Evolutionary conservation across 2,888 invertebrate genomes (phyloP), one percentile per base, ranked within the genome.

Genomic region (Byasa hedistus): DNA sequence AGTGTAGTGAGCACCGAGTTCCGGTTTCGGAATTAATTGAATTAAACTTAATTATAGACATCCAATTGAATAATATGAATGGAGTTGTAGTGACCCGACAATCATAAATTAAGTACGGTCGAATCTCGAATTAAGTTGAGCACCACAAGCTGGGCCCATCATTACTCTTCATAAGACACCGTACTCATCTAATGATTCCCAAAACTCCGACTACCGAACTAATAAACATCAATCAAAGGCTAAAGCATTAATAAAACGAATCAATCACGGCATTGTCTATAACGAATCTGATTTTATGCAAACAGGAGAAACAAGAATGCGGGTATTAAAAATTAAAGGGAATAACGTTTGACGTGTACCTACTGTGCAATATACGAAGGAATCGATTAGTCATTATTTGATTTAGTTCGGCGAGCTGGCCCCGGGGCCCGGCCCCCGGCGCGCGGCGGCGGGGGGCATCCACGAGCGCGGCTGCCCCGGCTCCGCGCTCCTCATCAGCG

Each of bases 321-420:
- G 58, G 58, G 72, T 81, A 83, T 85, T 84, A 85, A 89, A 89
- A 89, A 89, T 88, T 88, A 87, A 89, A 84, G 84, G 84, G 87
- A 87, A 90, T 87, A 88, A 83, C 85, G 80, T 89, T 89, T 91
- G 91, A 91, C 89, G 90, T 91, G 88, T 89, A 90, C 90, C 91
- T 91, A 91, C 91, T 90, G 91, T 91, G 90, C 91, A 91, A 91
- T 91, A 89, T 89, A 86, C 85, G 87, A 83, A 79, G 85, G 83
- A 91, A 87, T 86, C 91, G 90, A 91, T 91, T 91, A 90, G 91
- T 91, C 91, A 91, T 90, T 91, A 90, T 91, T 91, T 91, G 91
- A 91, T 91, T 91, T 91, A 91, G 91, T 91, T 88, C 88, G 87
- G 86, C 85, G 84, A 83, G 80, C 81, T 79, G 80, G 80, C 76